phyloP scores from a whole-genome alignment of 2,888 invertebrate genomes.

The Sepioteuthis lessoniana region DNA sequence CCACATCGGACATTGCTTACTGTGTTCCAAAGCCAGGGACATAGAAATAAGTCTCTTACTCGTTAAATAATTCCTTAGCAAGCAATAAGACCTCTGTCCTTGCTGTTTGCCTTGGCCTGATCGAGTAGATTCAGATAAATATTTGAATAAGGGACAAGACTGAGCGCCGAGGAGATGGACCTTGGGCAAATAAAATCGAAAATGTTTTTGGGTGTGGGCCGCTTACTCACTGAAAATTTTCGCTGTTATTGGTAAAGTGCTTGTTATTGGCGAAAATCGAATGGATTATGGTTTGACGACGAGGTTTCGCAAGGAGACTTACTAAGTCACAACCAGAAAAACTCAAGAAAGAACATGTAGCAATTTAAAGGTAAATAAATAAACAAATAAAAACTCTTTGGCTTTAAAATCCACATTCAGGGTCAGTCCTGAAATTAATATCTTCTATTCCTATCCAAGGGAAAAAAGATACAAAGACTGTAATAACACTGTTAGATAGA shows the following conservation, averaged over 20 bases:
- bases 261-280: background rate
- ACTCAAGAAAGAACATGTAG: too few species aligned
- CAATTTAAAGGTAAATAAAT: too few species aligned
- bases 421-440: too few species aligned
- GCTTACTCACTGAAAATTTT: background rate
- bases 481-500: too few species aligned
- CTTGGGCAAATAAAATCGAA: background rate
- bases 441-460: too few species aligned
- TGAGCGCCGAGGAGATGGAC: background rate
- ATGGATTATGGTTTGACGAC: background rate
- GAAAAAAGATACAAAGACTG: too few species aligned
- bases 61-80: slow-evolving; percentile 18
- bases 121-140: slow-evolving; percentile 21
- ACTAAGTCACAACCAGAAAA: background rate
- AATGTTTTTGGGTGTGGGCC: background rate
- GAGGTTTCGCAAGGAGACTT: background rate
- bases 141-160: background rate
- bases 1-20: background rate
- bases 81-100: background rate
- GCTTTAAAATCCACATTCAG: too few species aligned
- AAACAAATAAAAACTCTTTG: too few species aligned
- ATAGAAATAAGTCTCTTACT: background rate
- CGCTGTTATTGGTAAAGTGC: background rate
- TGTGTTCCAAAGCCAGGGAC: background rate
- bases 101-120: background rate